Conservation (phyloP, 1,140 invertebrate genomes). For the Sarcophaga peregrina region DNA sequence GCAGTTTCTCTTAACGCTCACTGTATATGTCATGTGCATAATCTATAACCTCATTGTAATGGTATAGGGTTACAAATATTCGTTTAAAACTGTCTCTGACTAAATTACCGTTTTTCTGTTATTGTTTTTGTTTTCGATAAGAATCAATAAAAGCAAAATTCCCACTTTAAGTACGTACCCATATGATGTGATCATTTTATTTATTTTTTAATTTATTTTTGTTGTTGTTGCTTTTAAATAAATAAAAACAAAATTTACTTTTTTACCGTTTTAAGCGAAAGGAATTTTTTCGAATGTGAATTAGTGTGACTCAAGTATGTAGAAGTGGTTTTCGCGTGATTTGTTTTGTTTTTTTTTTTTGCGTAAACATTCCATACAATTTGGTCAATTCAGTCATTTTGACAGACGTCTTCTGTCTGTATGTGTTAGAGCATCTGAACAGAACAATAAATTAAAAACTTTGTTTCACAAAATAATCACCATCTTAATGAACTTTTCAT, state of each 20-base stretch:
- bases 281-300: constrained; percentile 45
- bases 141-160: too few relatives aligned
- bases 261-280: constrained; percentile 65
- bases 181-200: not conserved
- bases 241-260: constrained; percentile 62
- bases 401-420: not conserved
- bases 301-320: not conserved
- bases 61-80: too few relatives aligned
- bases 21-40: too few relatives aligned
- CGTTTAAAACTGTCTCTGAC: too few relatives aligned
- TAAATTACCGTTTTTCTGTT: too few relatives aligned
- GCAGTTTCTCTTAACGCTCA: too few relatives aligned
- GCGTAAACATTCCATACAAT: not conserved
- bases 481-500: not conserved
- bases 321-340: too few relatives aligned
- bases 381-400: not conserved
- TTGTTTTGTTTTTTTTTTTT: not conserved
- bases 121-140: too few relatives aligned
- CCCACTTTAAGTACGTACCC: not conserved
- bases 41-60: too few relatives aligned
- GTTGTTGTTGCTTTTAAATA: not conserved
- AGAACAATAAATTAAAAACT: not conserved
- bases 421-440: not conserved
- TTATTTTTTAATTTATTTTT: not conserved
- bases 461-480: constrained; percentile 3